Evolutionary conservation across 2,113 vertebrate genomes (phyloP), one percentile per base, ranked within the genome.

Genomic region (Isichthys henryi): DNA sequence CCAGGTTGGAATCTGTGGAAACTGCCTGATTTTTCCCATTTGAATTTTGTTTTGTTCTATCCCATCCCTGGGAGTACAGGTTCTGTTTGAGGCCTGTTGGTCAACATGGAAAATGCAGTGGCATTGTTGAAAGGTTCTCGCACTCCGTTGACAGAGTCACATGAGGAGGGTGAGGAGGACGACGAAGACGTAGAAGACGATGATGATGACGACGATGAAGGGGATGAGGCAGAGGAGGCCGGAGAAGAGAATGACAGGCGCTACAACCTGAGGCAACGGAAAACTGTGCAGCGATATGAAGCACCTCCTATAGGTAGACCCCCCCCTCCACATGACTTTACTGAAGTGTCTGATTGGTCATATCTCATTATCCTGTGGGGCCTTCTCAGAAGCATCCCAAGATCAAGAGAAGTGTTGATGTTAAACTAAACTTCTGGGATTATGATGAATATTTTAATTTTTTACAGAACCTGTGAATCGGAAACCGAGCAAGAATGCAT

Each of bases 221-320:
- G 95, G 89, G 98, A 97, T 93, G 98, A 99, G 94, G 98, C 95
- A 0, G 98, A 98, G 90, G 98, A 97, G 82, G 95, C 93, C 0
- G 96, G 96, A 90, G 98, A 98, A 94, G 98, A 98, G 93, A 98
- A 98, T 15, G 98, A 98, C 94, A 95, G 98, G 1, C 98, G 97
- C 0, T 99, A 99, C 94, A 99, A 99, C 94, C 95, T 99, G 92
- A 97, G 98, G 94, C 98, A 99, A 94, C 97, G 98, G 48, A 99
- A 99, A 96, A 98, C 98, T 3, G 97, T 99, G 92, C 98, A 99
- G 92, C 94, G 98, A 94, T 99, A 99, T 23, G 98, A 99, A 92
- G 98, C 98, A 11, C 98, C 97, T 80, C 98, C 98, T 88, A 99
- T 99, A 92, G 98, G 98, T 99, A 93, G 92, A 90, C 70, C 88